Percentiles rank a stretch among this genome's conserved stretches.
phyloP scores from a whole-genome alignment of 2,797 vertebrate genomes.

The Helicolenus hilgendorfi region DNA sequence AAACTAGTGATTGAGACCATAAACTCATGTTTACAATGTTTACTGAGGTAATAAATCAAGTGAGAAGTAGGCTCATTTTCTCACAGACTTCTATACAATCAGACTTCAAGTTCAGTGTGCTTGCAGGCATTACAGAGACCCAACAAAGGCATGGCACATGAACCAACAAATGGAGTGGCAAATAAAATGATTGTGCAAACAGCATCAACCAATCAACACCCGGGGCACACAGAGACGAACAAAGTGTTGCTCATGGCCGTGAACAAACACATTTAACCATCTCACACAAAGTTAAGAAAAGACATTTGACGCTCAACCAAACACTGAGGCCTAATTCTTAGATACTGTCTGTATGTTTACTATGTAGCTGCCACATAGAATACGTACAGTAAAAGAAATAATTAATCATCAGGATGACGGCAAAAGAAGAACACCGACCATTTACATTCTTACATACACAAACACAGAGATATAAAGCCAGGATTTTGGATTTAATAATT shows the following conservation, averaged over 20 bases:
- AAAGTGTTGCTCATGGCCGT: not conserved
- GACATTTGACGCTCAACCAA: not conserved
- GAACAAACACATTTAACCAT: constrained; percentile 21
- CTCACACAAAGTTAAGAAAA: not conserved
- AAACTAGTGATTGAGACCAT: too few relatives aligned
- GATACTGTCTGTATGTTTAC: not conserved
- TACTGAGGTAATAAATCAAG: too few relatives aligned
- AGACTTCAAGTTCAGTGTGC: not conserved
- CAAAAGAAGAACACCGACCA: not conserved
- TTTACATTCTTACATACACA: not conserved
- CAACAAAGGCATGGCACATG: constrained; percentile 14
- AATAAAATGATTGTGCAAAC: constrained; percentile 61
- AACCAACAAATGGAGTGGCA: constrained; percentile 60
- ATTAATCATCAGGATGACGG: not conserved
- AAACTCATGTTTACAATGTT: too few relatives aligned
- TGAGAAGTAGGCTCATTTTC: too few relatives aligned
- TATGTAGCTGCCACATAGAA: not conserved
- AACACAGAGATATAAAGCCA: not conserved
- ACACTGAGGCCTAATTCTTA: not conserved
- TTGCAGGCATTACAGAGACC: not conserved
- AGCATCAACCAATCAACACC: constrained; percentile 6
- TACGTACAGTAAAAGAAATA: not conserved
- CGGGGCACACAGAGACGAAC: not conserved
- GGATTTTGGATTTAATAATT: not conserved
- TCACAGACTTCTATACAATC: too few relatives aligned